Base-by-base conservation (phyloP, 2,888 invertebrate species). In the Rhagophthalmus giganteus region DNA sequence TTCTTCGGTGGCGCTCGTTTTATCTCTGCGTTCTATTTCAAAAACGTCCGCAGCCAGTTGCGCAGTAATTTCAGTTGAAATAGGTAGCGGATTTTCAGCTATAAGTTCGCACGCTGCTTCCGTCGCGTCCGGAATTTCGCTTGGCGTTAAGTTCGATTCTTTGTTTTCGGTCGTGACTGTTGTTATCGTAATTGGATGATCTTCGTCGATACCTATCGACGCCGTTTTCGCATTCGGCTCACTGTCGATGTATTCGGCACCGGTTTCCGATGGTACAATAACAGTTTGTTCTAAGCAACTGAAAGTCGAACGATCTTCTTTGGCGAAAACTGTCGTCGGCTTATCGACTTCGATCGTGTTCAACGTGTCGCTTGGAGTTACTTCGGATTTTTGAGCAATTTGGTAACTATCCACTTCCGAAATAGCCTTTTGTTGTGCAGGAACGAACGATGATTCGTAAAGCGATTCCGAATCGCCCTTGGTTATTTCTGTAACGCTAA, bases 141-240 rank as follows among this genome's bases (percentile, higher is more conserved):
- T 63, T 12, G 66, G 70, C 40, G 63, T 58, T 24, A 79, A 69
- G 2, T 68, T 59, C 34, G 66, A 68, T 67, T 79, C 79, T 47
- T 69, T 74, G 64, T 82, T 81, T 62, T 79, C 77, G 12, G 72
- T 61, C 49, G 76, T 69, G 12, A 76, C 70, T 61, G 81, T 78
- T 55, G 75, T 78, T 0, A 82, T 66, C 1, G 69, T 70, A 8
- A 78, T 63, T 26, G 74, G 69, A 60, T 69, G 69, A 12, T 72
- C 76, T 59, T 76, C 76, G 55, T 75, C 72, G 5, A 80, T 58
- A 2, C 69, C 64, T 9, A 77, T 58, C 30, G 68, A 68, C 31
- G 76, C 75, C 51, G 71, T 72, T 59, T 74, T 75, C 2, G 63
- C 56, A 46, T 75, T 72, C 8, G 74, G 69, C 53, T 71, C 65